phyloP scores from a whole-genome alignment of 2,888 invertebrate genomes.

The Iphiclides podalirius region DNA sequence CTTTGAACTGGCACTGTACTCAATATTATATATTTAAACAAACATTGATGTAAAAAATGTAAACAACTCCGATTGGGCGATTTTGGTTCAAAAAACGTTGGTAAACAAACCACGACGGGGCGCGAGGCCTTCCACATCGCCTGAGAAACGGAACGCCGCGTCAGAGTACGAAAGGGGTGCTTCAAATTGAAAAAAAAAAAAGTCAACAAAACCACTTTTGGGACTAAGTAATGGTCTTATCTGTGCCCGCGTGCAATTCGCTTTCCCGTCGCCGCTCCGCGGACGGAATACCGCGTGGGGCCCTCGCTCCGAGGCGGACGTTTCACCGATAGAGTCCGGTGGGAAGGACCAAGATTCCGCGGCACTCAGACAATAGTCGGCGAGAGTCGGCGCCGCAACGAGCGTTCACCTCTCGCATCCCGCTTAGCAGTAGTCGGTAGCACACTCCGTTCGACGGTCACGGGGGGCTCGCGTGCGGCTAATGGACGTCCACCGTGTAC shows the following conservation, averaged over 20 bases:
- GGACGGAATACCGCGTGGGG: slow-evolving; percentile 59
- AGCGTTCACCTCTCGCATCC: slow-evolving; percentile 77
- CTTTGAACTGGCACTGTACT: too few species aligned
- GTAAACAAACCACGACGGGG: not conserved
- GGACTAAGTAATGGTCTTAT: slow-evolving; percentile 50
- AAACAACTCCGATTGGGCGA: not conserved
- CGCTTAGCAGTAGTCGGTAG: slow-evolving; percentile 50
- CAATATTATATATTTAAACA: not conserved
- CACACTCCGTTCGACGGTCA: slow-evolving; percentile 38
- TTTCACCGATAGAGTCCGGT: slow-evolving; percentile 71
- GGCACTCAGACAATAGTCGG: slow-evolving; percentile 78
- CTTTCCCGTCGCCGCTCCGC: slow-evolving; percentile 52
- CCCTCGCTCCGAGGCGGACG: slow-evolving; percentile 60
- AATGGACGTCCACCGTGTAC: slow-evolving; percentile 57
- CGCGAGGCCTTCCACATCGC: slow-evolving; percentile 1
- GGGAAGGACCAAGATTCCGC: slow-evolving; percentile 78
- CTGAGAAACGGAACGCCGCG: slow-evolving; percentile 19
- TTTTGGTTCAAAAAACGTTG: not conserved
- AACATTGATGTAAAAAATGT: not conserved
- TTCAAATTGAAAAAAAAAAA: slow-evolving; percentile 3
- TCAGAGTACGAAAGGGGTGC: too few species aligned
- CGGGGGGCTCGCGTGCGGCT: slow-evolving; percentile 47
- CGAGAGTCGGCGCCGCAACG: slow-evolving; percentile 77
- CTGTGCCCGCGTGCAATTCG: slow-evolving; percentile 48
- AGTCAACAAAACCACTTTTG: slow-evolving; percentile 20